phyloP scores from a whole-genome alignment of 2,113 vertebrate species.

The Corythoichthys haematopterus region DNA sequence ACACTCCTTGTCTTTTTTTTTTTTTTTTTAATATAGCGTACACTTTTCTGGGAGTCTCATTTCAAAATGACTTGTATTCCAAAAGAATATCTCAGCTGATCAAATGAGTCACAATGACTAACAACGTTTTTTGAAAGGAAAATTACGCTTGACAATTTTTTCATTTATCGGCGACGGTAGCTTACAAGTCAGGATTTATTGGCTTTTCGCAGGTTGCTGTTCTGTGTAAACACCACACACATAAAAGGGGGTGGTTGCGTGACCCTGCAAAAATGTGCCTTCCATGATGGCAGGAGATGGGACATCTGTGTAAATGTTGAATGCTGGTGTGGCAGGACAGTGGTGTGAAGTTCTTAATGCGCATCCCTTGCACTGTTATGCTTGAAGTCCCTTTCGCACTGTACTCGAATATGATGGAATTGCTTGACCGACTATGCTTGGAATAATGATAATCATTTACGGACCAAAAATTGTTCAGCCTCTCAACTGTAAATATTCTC shows the following conservation, averaged over 20 bases:
- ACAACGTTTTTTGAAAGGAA: conserved; percentile 17
- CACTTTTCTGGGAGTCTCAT: conserved; percentile 35
- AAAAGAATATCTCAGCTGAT: conserved; percentile 34
- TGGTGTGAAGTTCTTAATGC: too few species aligned
- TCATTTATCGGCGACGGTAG: not conserved
- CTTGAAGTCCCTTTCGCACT: too few species aligned
- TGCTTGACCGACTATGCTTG: too few species aligned
- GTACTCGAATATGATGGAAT: too few species aligned
- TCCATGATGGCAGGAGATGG: too few species aligned
- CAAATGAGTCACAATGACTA: conserved; percentile 32
- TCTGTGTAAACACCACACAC: not conserved
- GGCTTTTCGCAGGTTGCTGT: not conserved
- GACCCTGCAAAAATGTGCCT: too few species aligned
- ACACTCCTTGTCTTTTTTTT: conserved; percentile 55
- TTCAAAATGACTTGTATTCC: conserved; percentile 41
- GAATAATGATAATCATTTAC: too few species aligned
- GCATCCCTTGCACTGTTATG: too few species aligned
- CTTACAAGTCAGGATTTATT: not conserved
- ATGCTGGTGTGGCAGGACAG: not conserved
- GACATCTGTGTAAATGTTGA: not conserved
- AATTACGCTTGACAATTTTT: conserved; percentile 6
- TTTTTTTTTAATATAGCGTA: conserved; percentile 12
- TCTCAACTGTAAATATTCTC: too few species aligned
- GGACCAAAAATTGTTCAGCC: too few species aligned
- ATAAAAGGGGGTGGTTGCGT: not conserved